Evolutionary conservation across 2,113 vertebrate genomes (phyloP), one percentile per base, ranked within the genome.

Genomic region (Muntiacus reevesi): DNA sequence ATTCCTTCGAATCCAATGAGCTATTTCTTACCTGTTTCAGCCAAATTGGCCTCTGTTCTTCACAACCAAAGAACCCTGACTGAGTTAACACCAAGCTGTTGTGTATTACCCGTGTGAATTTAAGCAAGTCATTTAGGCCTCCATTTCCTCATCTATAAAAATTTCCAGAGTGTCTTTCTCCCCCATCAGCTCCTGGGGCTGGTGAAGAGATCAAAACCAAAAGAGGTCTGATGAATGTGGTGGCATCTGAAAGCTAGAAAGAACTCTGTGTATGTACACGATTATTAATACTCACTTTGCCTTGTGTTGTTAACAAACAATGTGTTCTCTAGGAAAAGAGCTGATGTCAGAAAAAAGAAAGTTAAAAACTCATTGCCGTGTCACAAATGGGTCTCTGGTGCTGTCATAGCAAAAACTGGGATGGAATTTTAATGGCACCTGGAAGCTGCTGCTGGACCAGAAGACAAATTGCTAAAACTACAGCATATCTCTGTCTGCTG

Each of bases 381-480:
- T 60, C 55, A 87, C 47, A 55, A 94, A 86, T 43, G 90, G 88
- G 67, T 82, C 87, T 97, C 54, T 7, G 50, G 85, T 91, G 90
- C 97, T 96, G 78, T 95, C 95, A 96, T 2, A 94, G 95, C 85
- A 76, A 79, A 95, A 94, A 74, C 76, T 47, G 16, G 88, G 83
- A 91, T 76, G 3, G 90, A 81, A 91, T 96, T 89, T 95, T 89
- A 95, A 95, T 79, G n/a, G 95, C 36, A 95, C 76, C 76, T 64
- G 90, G 94, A 95, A 86, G 81, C 33, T 27, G 76, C 91, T 83
- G 85, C 85, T 84, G 23, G 81, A 28, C 27, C 23, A 10, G 28
- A 91, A 95, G 98, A 96, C 81, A 88, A 93, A 98, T 55, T 54
- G 43, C 97, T 83, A 90, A 90, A 86, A 91, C 85, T 90, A 87